A percentile compares a stretch with the other conserved stretches of the same genome.
Conservation (phyloP, 2,888 invertebrate species). For the Scaptomyza cyrtandrae region DNA sequence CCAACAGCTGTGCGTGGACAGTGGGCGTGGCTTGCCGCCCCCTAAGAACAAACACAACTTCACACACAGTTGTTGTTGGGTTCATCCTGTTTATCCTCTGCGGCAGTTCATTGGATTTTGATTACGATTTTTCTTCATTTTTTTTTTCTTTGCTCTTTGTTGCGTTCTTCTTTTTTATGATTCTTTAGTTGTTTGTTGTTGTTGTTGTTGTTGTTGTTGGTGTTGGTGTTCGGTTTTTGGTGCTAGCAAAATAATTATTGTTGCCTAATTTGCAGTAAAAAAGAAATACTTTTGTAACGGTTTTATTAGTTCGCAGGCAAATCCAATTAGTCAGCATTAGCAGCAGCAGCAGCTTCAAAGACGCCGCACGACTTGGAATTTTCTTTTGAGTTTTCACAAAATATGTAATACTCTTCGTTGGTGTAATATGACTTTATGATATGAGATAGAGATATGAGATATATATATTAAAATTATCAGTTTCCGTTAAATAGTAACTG, state of each 20-base stretch:
- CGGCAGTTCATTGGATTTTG: constrained; percentile 33
- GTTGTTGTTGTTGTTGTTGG: constrained; percentile 16
- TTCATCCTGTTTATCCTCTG: constrained; percentile 17
- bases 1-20: constrained; percentile 58
- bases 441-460: too few species aligned
- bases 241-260: constrained; percentile 71
- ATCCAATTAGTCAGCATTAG: constrained; percentile 75
- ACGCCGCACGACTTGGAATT: constrained; percentile 39
- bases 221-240: constrained; percentile 24
- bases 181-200: constrained; percentile 33
- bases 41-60: constrained; percentile 47
- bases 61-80: constrained; percentile 12
- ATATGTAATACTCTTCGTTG: constrained; percentile 3
- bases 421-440: background rate
- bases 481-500: too few species aligned
- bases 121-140: constrained; percentile 6
- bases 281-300: constrained; percentile 70
- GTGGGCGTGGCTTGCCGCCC: constrained; percentile 21
- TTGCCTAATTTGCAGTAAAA: constrained; percentile 79
- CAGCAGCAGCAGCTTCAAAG: constrained; percentile 61
- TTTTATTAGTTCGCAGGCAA: constrained; percentile 73
- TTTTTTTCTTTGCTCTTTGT: background rate
- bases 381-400: constrained; percentile 27
- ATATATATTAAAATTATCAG: too few species aligned
- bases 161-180: constrained; percentile 51